Evolutionary conservation across 2,113 vertebrate species (phyloP), one percentile per base, ranked within the genome.

Genomic region (Campylorhamphus procurvoides): DNA sequence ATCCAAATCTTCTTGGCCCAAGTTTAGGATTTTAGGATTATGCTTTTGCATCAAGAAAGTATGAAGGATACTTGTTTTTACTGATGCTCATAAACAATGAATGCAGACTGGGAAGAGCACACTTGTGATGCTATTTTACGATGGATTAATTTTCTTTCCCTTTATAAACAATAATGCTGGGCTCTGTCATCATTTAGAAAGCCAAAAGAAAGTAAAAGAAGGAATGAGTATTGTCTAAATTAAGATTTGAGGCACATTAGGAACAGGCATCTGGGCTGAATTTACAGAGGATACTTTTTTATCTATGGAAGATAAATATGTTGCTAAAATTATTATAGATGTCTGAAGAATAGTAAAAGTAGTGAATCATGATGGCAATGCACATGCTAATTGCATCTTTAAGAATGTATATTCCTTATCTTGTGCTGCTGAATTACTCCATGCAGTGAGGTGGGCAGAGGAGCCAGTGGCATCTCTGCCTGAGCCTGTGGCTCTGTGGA

Each of bases 1-100:
- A 95, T 97, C 85, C 71, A 87, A 96, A 12, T 82, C 55, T 92
- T 97, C 93, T 95, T 97, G 92, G 80, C 87, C 53, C 27, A 85
- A 80, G 35, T 89, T 73, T 96, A 72, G 93, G 82, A 96, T 93
- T 87, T 93, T 95, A 90, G 94, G 89, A 75, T 96, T 68, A n/a
- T 95, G 84, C 85, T 71, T 97, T 96, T 95, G 85, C 71, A 92
- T 95, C 82, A 94, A 92, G 74, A 71, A 94, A 84, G 82, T 71
- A 84, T 91, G 89, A 80, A 95, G 52, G 60, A 63, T 3, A 6
- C 49, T 96, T 88, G 59, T 93, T 94, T 75, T 94, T 75, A 82
- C 19, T 55, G 71, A n/a, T 78, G 58, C 91, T 93, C 73, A 74
- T 82, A 69, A 78, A 6, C 53, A 81, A 22, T 75, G 72, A 82